Percentiles rank a stretch among this genome's conserved stretches.
These are phyloP conservation scores for Menidia menidia DNA, from an alignment of 2,797 vertebrate genomes.

Conservation along the genomic window DNA sequence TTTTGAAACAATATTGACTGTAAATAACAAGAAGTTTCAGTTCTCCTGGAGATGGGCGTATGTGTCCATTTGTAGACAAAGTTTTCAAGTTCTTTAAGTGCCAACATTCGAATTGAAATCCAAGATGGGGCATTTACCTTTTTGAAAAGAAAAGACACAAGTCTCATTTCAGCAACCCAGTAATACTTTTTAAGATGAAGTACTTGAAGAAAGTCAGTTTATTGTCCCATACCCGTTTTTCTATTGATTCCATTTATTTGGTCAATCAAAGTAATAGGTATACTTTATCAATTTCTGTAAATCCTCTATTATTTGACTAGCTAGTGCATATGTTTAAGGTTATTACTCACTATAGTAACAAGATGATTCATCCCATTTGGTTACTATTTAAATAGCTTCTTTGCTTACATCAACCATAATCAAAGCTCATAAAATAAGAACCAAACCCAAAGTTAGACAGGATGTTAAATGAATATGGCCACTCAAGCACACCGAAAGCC, in stretches of 20 bases:
- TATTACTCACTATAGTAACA: neutral
- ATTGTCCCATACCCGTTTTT: neutral
- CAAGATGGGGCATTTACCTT: neutral
- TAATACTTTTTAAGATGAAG: neutral
- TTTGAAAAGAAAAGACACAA: neutral
- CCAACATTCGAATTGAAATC: neutral
- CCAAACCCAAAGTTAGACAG: too few relatives aligned
- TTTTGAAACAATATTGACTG: neutral
- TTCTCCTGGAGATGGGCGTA: neutral
- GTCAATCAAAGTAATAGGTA: slow-evolving; percentile 4
- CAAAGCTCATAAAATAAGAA: neutral
- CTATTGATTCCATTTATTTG: neutral
- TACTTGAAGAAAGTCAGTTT: neutral
- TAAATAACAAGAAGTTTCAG: neutral
- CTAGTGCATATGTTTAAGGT: neutral
- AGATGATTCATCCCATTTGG: neutral
- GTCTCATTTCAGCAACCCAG: neutral
- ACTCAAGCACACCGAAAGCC: too few relatives aligned
- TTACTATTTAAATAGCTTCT: neutral
- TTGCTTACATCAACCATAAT: neutral
- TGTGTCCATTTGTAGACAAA: too few relatives aligned
- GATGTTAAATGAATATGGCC: too few relatives aligned
- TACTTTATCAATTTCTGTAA: neutral
- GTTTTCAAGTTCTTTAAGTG: too few relatives aligned
- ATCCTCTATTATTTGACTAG: neutral